Evolutionary conservation across 2,113 vertebrate genomes (phyloP).

Genomic region (Dendropsophus ebraccatus): DNA sequence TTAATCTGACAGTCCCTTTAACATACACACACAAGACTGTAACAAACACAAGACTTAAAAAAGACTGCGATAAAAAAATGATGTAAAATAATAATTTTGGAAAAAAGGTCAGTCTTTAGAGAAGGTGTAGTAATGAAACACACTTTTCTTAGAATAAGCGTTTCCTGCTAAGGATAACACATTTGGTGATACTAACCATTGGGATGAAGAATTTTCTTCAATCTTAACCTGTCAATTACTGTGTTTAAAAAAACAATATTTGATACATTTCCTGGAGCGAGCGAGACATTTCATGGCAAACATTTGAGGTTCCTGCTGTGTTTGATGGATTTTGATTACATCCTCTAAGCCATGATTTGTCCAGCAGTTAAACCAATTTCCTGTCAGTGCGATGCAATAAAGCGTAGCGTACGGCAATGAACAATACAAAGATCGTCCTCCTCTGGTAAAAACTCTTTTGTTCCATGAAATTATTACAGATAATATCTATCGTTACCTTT

Average conservation of each 20-base stretch:
- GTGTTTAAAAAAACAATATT: not conserved
- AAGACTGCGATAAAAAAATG: not conserved
- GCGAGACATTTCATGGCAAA: not conserved
- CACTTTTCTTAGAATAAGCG: not conserved
- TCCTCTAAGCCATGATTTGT: constrained; percentile 23
- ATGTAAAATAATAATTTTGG: not conserved
- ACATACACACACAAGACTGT: no score
- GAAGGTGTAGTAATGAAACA: not conserved
- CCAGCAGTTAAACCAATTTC: constrained; percentile 40
- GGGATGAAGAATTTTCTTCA: not conserved
- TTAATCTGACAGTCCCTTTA: no score
- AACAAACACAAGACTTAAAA: no score
- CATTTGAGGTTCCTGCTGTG: not conserved
- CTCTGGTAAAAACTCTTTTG: not conserved
- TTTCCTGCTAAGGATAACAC: not conserved
- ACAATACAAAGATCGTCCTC: constrained; percentile 1
- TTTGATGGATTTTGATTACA: constrained; percentile 28
- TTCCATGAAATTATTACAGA: constrained; percentile 26
- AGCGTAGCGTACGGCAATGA: not conserved
- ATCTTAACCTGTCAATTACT: not conserved
- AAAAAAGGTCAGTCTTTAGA: not conserved
- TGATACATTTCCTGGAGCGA: not conserved
- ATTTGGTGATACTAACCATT: not conserved
- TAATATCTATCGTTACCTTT: not conserved
- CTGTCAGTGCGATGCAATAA: constrained; percentile 26